Evolutionary conservation across 2,797 vertebrate genomes (phyloP), one percentile per base, ranked within the genome.

Genomic region (Helarctos malayanus): DNA sequence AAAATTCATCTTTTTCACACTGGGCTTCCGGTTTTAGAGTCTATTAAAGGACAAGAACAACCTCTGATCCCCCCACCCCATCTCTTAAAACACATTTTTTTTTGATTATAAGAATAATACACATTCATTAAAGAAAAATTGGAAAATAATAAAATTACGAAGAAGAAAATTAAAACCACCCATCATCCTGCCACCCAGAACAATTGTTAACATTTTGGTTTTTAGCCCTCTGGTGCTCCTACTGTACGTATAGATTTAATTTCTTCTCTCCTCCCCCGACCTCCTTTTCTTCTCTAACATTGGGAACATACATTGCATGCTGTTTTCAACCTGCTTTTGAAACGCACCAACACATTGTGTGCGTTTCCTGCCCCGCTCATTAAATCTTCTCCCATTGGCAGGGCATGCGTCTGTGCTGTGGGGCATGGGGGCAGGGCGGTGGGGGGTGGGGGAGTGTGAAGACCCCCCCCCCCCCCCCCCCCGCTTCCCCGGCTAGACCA

Each of bases 111-210:
- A 95, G 96, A 96, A 95, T 97, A 98, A 98, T 97, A 83, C 92
- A 89, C 75, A 97, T 94, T 97, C 96, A 97, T 97, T 96, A 97
- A 97, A 93, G 95, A 79, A 95, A 97, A 97, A 97, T 92, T 96
- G 94, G 92, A 97, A 97, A 97, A 97, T 98, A 98, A 97, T 98
- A 93, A 93, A 96, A 97, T 98, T 98, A 94, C 32, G 73, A 93
- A 91, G 97, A 90, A 93, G 95, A 97, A 97, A 98, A 98, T 98
- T 92, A 96, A 98, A 97, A 97, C 96, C 97, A 98, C 81, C 68
- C 90, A 19, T 52, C 81, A 91, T 84, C 57, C 97, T 98, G 95
- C 97, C 97, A 95, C 97, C 96, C 97, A 97, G 97, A 96, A 91
- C 88, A 88, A 73, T 68, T 16, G 96, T 59, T 89, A 56, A 54